Base-by-base conservation (phyloP, 2,797 vertebrate species). In the Threskiornis aethiopicus region DNA sequence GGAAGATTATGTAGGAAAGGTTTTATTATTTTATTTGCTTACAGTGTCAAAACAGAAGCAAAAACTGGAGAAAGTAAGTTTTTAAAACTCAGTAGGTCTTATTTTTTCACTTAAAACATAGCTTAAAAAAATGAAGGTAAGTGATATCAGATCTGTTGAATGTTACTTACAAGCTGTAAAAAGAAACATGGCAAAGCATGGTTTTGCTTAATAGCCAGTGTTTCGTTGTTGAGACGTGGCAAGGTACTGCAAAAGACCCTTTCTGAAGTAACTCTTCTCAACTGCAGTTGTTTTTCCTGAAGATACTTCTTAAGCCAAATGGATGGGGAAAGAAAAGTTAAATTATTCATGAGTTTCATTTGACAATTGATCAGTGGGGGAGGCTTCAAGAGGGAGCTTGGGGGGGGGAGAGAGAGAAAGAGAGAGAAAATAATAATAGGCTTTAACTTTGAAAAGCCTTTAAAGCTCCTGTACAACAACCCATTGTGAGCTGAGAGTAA, bases 261-360 rank as follows among this genome's bases (percentile, higher is more conserved):
- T 81, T 83, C 37, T 92, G 66, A 93, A 95, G 76, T 51, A 93
- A 89, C 15, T 84, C 51, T 85, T 91, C 49, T 84, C 54, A 55
- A 61, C 22, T 11, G 16, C 22, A 59, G 14, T 85, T 96, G 15
- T 84, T 97, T 97, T 95, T 91, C 46, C 75, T 95, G 66, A 66
- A 92, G 66, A 78, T 77, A 17, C 49, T 47, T 83, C 70, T 88
- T 72, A 80, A 96, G 57, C 39, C 42, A 88, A 64, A 72, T 42
- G 57, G 49, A 82, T 88, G 80, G 69, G 42, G 67, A 96, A 84
- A 54, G 90, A 83, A 94, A 91, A 95, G 44, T 76, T 97, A 96
- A 98, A 96, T 97, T 96, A 97, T 97, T 98, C 95, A 97, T 94
- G 87, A 97, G 47, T 64, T 58, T 95, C 37, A 72, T 95, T 93